Base-by-base conservation (phyloP, 2,113 vertebrate species). In the Apistogramma diplotaenia region DNA sequence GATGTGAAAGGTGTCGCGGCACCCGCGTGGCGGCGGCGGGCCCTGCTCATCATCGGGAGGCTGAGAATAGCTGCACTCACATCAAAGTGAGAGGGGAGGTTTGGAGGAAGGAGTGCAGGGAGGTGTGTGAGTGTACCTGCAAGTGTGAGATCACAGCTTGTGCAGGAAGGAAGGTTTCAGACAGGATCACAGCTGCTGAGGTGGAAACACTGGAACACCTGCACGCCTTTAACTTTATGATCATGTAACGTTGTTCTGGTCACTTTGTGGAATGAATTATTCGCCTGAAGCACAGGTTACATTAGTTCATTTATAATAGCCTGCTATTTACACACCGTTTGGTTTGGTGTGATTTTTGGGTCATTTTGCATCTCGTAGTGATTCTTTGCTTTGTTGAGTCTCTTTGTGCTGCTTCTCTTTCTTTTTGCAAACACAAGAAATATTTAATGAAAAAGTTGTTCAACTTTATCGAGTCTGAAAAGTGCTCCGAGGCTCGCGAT, bases 121-220 rank as follows among this genome's bases (percentile, higher is more conserved):
- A 62, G 60, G 67, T 33, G 49, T 1, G 35, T 4, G 1, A 25
- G 49, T 37, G 61, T 19, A 51, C n/a, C 60, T 65, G 35, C 9
- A 3, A 25, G 19, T n/a, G 46, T 21, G 49, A 76, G 76, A 79
- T 82, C 58, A 46, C 53, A 85, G 21, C 4, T 55, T 55, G 33
- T 57, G 83, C 21, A 56, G 54, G 3, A 31, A 59, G 53, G 16
- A 62, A 58, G 46, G 31, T 35, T 53, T 77, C 57, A 53, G 33
- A 46, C 0, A 35, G 2, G 0, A 0, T 62, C 25, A 43, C 61
- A 57, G 75, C 67, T 13, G 70, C 25, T 0, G 6, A 61, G 59
- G 11, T 7, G 59, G 35, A 61, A 37, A 62, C 29, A 19, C 57
- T 59, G 15, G 18, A 16, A 29, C 31, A 37, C 59, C 2, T 40